These are phyloP conservation scores for Rhombomys opimus DNA, from an alignment of 2,113 vertebrate species.

Conservation along the genomic window DNA sequence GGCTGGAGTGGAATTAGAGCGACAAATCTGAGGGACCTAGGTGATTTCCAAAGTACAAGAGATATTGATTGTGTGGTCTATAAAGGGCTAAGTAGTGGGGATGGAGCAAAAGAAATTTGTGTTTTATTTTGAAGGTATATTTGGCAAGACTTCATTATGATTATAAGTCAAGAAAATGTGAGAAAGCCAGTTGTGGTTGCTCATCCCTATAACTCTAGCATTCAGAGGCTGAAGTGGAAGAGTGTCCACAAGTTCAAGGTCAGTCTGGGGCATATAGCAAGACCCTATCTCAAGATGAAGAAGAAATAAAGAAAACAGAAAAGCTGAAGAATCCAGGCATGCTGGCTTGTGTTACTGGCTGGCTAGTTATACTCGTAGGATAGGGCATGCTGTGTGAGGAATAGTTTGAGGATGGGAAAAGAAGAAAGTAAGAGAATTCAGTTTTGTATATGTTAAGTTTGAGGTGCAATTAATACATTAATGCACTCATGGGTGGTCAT, in stretches of 20 bases:
- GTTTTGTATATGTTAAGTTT: slow-evolving; percentile 16
- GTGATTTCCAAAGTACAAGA: slow-evolving; percentile 19
- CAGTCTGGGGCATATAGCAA: background rate
- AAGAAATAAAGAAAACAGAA: background rate
- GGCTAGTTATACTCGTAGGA: background rate
- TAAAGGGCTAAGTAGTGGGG: background rate
- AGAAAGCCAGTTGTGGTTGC: background rate
- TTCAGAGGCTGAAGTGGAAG: background rate
- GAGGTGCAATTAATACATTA: background rate
- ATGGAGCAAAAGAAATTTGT: background rate
- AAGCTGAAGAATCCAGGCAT: background rate
- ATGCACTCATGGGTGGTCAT: background rate
- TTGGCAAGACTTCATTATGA: slow-evolving; percentile 15
- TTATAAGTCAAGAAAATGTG: slow-evolving; percentile 13
- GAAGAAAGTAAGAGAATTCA: slow-evolving; percentile 27
- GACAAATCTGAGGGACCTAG: background rate
- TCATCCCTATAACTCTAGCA: background rate
- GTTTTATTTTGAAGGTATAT: slow-evolving; percentile 40
- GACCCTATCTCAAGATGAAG: background rate
- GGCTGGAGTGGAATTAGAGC: background rate
- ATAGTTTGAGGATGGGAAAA: background rate
- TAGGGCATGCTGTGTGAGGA: background rate
- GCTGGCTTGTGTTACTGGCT: background rate
- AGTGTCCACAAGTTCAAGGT: background rate
- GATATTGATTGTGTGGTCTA: background rate